Evolutionary conservation across 2,888 invertebrate species (phyloP), one percentile per base, ranked within the genome.

Genomic region (Dolomedes plantarius): DNA sequence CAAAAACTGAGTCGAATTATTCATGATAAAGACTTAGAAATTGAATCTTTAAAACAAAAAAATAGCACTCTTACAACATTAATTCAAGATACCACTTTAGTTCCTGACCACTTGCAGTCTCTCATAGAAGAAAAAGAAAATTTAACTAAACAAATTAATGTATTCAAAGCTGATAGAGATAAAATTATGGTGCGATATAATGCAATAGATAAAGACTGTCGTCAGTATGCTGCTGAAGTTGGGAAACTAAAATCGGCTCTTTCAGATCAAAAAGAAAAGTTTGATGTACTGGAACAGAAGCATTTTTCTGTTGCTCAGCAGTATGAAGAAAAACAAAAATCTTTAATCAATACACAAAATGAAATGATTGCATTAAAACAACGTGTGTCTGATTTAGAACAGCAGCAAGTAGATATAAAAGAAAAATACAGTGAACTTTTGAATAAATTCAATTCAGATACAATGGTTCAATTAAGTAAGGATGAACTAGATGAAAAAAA

Each of bases 141-240:
- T 67, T 91, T 92, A 7, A 94, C 95, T 89, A 94, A 95, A 90
- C 93, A 94, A 64, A 94, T 96, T 90, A 92, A 95, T n/a, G 94
- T 95, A 19, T 94, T 91, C 32, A 91, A 91, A 77, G 86, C 89
- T 2, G 92, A 92, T 87, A 88, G 92, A 39, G 91, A 92, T 65
- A 91, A 92, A 88, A 91, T 92, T 88, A 90, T 92, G 27, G 88
- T 89, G 2, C 90, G 91, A 27, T 90, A 97, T 0, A 95, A 95
- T 90, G 92, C 94, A 80, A 97, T 97, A 91, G 97, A 97, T 90
- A 94, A 95, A 85, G 97, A 97, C 92, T 96, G 94, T 90, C 91
- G 96, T 32, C 94, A 95, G 87, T 97, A 97, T 91, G 96, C 97
- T 90, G 93, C 93, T 36, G 97, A 98, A 92, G 95, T 97, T 83